A percentile compares a stretch with the other conserved stretches of the same genome.
Conservation (phyloP, 1,140 invertebrate species). For the Parapsyche elsis region DNA sequence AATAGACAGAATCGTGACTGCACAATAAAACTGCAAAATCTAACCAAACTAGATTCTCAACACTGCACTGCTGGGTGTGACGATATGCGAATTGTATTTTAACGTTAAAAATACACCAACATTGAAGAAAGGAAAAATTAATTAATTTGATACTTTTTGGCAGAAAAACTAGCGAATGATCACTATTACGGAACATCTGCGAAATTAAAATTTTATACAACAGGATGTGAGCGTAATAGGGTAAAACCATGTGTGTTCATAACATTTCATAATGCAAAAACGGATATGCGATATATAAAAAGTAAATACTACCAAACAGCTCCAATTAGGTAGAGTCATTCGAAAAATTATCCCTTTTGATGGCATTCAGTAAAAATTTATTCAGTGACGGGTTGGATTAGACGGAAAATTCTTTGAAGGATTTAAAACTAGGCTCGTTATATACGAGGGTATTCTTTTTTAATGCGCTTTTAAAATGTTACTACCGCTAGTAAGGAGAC, state of each 20-base stretch:
- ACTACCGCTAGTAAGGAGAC: constrained; percentile 14
- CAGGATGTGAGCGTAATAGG: constrained; percentile 16
- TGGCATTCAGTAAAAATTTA: background rate
- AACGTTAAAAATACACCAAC: too few species aligned
- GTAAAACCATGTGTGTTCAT: constrained; percentile 18
- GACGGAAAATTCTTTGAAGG: background rate
- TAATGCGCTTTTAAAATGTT: constrained; percentile 21
- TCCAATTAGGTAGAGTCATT: background rate
- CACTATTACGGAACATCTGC: constrained; percentile 8
- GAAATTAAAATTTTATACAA: constrained; percentile 10
- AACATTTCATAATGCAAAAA: constrained; percentile 14
- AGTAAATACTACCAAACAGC: background rate
- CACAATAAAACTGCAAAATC: background rate
- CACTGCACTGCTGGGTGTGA: too few species aligned
- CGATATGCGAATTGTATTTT: too few species aligned
- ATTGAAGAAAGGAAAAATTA: too few species aligned
- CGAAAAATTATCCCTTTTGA: background rate
- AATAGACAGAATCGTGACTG: constrained; percentile 11
- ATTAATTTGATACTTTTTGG: too few species aligned
- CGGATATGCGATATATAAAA: constrained; percentile 7
- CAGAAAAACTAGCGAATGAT: constrained; percentile 2
- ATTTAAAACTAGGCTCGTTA: constrained; percentile 15
- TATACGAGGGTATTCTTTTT: constrained; percentile 11
- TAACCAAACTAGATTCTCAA: too few species aligned
- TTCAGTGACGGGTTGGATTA: background rate